phyloP scores from a whole-genome alignment of 2,797 vertebrate genomes.

The Notolepis coatsorum region DNA sequence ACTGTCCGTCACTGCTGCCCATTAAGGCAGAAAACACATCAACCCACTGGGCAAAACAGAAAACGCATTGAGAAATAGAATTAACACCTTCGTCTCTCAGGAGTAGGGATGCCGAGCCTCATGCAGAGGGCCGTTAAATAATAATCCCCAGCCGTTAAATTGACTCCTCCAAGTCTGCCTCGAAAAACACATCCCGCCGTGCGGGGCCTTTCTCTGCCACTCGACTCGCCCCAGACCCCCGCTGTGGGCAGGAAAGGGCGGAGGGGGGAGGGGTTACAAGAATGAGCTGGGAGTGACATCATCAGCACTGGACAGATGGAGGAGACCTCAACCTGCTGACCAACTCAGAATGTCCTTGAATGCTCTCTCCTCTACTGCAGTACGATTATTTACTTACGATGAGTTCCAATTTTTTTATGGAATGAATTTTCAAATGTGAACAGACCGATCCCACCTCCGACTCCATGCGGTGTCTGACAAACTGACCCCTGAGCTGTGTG shows the following conservation, averaged over 20 bases:
- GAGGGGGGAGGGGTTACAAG: constrained; percentile 13
- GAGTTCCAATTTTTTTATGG: too few relatives aligned
- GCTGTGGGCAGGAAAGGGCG: neutral
- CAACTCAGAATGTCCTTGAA: too few relatives aligned
- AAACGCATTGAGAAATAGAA: constrained; percentile 39
- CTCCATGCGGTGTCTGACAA: too few relatives aligned
- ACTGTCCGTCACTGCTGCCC: constrained; percentile 27
- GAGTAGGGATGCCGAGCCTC: constrained; percentile 5
- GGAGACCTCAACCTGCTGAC: too few relatives aligned
- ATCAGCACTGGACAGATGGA: constrained; percentile 1
- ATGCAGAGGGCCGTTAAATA: constrained; percentile 43
- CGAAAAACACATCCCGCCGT: constrained; percentile 58
- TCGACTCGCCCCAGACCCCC: constrained; percentile 9
- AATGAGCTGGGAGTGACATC: constrained; percentile 22
- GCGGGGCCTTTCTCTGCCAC: constrained; percentile 24
- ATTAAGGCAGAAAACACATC: constrained; percentile 32
- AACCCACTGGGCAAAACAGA: constrained; percentile 35
- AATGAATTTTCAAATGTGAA: too few relatives aligned
- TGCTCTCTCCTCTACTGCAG: too few relatives aligned
- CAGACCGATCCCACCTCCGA: too few relatives aligned
- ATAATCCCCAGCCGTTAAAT: constrained; percentile 60
- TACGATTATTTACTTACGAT: too few relatives aligned
- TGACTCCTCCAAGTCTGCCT: constrained; percentile 65
- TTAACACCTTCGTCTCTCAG: constrained; percentile 58
- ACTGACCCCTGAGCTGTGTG: too few relatives aligned